Evolutionary conservation across 2,113 vertebrate genomes (phyloP).

Genomic region (Brachionichthys hirsutus): DNA sequence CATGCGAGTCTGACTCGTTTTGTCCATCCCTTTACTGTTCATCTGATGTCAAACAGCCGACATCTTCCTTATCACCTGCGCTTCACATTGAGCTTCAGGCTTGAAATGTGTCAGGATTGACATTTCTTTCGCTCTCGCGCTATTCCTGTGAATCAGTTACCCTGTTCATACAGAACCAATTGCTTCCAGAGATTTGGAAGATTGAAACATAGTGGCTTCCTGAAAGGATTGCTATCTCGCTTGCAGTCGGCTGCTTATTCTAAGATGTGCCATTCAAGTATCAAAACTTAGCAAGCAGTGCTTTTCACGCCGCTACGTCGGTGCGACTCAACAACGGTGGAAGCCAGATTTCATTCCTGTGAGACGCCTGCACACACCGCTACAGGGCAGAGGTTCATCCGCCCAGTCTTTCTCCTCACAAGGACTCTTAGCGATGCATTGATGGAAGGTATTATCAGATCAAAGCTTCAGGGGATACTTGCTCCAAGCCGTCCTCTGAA

Average conservation of each 20-base stretch:
- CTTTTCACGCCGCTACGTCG: not conserved
- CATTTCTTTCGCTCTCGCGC: too few species aligned
- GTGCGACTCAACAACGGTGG: slow-evolving; percentile 9
- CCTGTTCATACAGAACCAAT: slow-evolving; percentile 31
- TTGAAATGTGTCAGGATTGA: too few species aligned
- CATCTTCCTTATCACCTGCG: too few species aligned
- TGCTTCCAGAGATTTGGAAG: slow-evolving; percentile 8
- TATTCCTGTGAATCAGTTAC: not conserved
- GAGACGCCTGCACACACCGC: not conserved
- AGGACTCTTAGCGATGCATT: slow-evolving; percentile 20
- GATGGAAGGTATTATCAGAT: slow-evolving; percentile 38
- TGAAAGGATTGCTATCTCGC: slow-evolving; percentile 18
- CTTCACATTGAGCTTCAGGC: too few species aligned
- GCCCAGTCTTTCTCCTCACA: not conserved
- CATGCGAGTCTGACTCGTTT: too few species aligned
- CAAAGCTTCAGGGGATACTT: slow-evolving; percentile 41
- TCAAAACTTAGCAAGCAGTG: slow-evolving; percentile 3
- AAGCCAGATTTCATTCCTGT: slow-evolving; percentile 20
- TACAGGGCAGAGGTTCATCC: slow-evolving; percentile 12
- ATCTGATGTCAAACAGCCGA: too few species aligned
- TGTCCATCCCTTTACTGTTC: too few species aligned
- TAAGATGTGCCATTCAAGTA: slow-evolving; percentile 11
- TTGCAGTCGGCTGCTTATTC: slow-evolving; percentile 5
- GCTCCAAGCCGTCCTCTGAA: not conserved
- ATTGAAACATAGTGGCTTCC: slow-evolving; percentile 23